A percentile compares a stretch with the other conserved stretches of the same genome.
Conservation (phyloP, 2,888 invertebrate species). For the Volucella bombylans region DNA sequence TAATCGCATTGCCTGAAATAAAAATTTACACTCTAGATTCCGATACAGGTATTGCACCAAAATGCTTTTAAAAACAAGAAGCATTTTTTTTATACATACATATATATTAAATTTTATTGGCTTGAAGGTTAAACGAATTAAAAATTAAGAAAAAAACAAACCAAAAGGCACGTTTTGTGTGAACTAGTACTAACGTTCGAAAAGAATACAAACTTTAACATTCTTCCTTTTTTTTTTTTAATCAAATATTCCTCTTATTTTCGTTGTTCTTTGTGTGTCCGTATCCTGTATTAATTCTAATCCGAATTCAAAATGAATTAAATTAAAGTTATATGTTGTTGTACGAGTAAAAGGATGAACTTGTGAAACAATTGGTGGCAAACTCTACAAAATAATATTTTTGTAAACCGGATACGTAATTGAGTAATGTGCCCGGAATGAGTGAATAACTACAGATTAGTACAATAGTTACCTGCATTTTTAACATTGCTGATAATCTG, state of each 20-base stretch:
- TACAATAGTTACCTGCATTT: too few relatives aligned
- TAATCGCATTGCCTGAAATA: constrained; percentile 69
- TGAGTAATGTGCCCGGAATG: too few relatives aligned
- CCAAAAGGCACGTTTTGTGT: constrained; percentile 36
- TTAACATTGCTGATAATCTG: too few relatives aligned
- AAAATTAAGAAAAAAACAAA: constrained; percentile 15
- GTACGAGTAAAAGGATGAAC: too few relatives aligned
- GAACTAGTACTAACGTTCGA: constrained; percentile 33
- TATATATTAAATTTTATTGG: constrained; percentile 27
- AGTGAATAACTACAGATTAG: too few relatives aligned
- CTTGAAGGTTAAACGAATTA: constrained; percentile 32
- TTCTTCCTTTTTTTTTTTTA: background rate
- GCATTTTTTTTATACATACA: constrained; percentile 10
- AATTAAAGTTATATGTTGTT: too few relatives aligned
- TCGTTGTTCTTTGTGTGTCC: background rate
- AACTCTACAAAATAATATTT: too few relatives aligned
- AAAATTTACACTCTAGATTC: constrained; percentile 67
- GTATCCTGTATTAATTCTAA: too few relatives aligned
- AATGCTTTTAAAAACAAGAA: constrained; percentile 45
- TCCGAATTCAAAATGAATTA: too few relatives aligned
- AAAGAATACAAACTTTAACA: background rate
- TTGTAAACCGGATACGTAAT: too few relatives aligned
- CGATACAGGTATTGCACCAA: constrained; percentile 68
- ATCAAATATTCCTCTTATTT: background rate
- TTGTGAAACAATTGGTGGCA: too few relatives aligned